Evolutionary conservation across 2,113 vertebrate species (phyloP), one percentile per base, ranked within the genome.

Genomic region (Oxyruncus cristatus): DNA sequence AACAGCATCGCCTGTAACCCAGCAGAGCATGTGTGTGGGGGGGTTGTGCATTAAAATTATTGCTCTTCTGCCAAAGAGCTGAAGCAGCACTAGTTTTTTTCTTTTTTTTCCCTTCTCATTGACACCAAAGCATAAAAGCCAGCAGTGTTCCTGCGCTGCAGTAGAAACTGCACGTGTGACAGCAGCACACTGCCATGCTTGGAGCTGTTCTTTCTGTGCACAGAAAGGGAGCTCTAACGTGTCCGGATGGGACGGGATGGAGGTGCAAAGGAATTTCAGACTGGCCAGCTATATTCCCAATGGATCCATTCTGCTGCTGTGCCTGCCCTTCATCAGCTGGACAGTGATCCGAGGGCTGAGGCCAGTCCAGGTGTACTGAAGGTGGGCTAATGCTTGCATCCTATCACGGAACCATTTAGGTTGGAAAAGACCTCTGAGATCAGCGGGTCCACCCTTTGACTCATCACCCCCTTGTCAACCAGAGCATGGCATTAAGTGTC

Each of bases 21-120:
- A 85, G 58, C 77, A 87, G 75, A 68, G 74, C 37, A 18, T 5
- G 37, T 21, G 28, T 16, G 12, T 4, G 32, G 6, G 24, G 18
- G 8, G 47, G 11, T 11, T 2, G n/a, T 27, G 39, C 66, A 42
- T 4, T 89, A 87, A 88, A 82, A 73, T 79, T 58, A 79, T 11
- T 88, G 80, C 85, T 93, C 32, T 79, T 65, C 66, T 95, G 88
- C 95, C 87, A 89, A 70, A 82, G 42, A 61, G 30, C 71, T 72
- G 77, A 58, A 53, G 65, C 50, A 62, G 39, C 65, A 30, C 3
- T 19, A 9, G 26, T 47, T 81, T 41, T 39, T 78, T 41, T 66
- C 39, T 50, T 46, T 26, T 32, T 76, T n/a, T 11, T 2, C 7
- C 0, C 19, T 78, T 58, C 52, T 83, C 30, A 37, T 63, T 70